phyloP scores from a whole-genome alignment of 2,888 invertebrate species.

The Drosophila borealis region DNA sequence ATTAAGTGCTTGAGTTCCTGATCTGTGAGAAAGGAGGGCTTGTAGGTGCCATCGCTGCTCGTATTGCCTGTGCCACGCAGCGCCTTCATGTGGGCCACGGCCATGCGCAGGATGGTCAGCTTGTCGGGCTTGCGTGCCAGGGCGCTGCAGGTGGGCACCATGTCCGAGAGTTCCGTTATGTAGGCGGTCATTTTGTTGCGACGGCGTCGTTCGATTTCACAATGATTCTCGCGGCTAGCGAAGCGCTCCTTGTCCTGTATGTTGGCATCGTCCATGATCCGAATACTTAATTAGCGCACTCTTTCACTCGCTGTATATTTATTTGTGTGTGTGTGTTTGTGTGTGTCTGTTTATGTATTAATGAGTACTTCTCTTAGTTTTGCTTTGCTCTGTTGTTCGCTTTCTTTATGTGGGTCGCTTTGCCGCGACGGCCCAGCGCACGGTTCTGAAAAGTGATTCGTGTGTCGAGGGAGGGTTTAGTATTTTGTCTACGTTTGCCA shows the following conservation, averaged over 20 bases:
- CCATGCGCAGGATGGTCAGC: slow-evolving; percentile 99
- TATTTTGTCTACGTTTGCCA: slow-evolving; percentile 73
- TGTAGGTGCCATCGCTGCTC: slow-evolving; percentile 98
- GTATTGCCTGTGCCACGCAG: slow-evolving; percentile 97
- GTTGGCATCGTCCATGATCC: slow-evolving; percentile 94
- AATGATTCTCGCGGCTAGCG: slow-evolving; percentile 99
- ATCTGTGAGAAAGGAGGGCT: slow-evolving; percentile 99
- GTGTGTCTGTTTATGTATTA: slow-evolving; percentile 21
- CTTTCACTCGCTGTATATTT: slow-evolving; percentile 30
- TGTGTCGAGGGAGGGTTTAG: slow-evolving; percentile 58
- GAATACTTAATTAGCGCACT: slow-evolving; percentile 69
- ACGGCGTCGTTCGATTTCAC: slow-evolving; percentile 98
- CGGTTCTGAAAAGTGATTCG: slow-evolving; percentile 53
- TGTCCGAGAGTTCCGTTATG: slow-evolving; percentile 99
- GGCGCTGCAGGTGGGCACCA: slow-evolving; percentile 99
- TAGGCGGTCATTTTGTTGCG: slow-evolving; percentile 99
- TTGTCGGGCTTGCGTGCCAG: slow-evolving; percentile 99
- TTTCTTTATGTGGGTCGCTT: slow-evolving; percentile 78
- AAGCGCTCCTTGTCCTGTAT: slow-evolving; percentile 98
- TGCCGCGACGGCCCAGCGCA: slow-evolving; percentile 55
- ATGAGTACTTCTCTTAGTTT: slow-evolving; percentile 39
- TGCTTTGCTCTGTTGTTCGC: slow-evolving; percentile 59
- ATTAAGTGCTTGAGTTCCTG: slow-evolving; percentile 99
- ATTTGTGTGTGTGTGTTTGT: not conserved
- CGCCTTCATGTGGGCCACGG: slow-evolving; percentile 99